Percentiles rank a stretch among this genome's conserved stretches.
These are phyloP conservation scores for Paramuricea clavata DNA, from an alignment of 92 coral and sea anemone genomes.

Conservation along the genomic window DNA sequence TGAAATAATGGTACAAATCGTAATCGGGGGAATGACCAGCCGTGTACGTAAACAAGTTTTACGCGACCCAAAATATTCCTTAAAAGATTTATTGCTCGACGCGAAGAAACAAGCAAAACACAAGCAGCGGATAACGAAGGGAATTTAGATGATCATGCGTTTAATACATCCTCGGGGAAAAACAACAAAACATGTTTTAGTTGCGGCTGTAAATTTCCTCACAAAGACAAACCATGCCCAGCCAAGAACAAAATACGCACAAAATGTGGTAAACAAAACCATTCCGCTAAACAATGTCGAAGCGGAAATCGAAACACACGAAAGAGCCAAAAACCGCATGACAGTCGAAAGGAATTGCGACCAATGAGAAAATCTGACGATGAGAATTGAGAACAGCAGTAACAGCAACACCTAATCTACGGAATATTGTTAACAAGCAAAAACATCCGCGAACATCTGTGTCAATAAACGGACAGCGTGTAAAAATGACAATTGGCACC, in stretches of 20 bases:
- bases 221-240: constrained; percentile 12
- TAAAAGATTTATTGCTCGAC: constrained; percentile 41
- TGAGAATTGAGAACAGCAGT: background rate
- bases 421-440: constrained; percentile 19
- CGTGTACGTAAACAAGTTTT: constrained; percentile 60
- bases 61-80: constrained; percentile 36
- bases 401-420: background rate
- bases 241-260: constrained; percentile 26
- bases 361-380: background rate
- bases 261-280: constrained; percentile 34
- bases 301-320: constrained; percentile 30
- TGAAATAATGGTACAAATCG: constrained; percentile 53
- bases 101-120: constrained; percentile 58
- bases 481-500: constrained; percentile 3
- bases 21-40: constrained; percentile 52
- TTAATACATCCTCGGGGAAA: background rate
- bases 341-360: constrained; percentile 1
- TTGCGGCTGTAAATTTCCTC: background rate
- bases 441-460: background rate
- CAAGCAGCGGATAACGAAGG: constrained; percentile 69
- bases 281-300: constrained; percentile 31
- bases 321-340: background rate
- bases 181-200: constrained; percentile 1
- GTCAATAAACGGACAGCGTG: background rate
- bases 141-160: constrained; percentile 7